Percentiles rank a stretch among this genome's conserved stretches.
Evolutionary conservation across 2,797 vertebrate genomes (phyloP).

Genomic region (Peromyscus melanophrys): DNA sequence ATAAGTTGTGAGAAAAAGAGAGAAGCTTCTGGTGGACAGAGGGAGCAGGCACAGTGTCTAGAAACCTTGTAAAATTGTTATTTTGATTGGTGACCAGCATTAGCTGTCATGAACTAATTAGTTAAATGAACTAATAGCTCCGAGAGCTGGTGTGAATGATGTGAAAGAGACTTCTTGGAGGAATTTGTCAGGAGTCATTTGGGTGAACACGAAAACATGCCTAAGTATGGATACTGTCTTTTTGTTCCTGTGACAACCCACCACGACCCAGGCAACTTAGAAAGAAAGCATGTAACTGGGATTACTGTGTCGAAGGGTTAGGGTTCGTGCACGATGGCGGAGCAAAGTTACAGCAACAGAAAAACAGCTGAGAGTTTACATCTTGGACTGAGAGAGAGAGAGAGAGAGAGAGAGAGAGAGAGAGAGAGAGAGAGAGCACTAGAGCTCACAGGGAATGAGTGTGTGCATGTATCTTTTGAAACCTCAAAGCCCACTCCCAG

Average conservation of each 20-base stretch:
- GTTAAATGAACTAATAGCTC: not conserved
- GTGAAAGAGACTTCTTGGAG: not conserved
- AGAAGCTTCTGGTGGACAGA: not conserved
- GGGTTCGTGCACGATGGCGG: not conserved
- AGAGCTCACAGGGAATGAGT: not conserved
- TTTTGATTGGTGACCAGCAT: not conserved
- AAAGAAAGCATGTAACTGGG: not conserved
- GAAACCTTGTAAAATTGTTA: not conserved
- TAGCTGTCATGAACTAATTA: not conserved
- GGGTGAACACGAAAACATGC: not conserved
- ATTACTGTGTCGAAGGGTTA: not conserved
- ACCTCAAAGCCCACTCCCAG: not conserved
- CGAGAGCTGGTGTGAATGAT: not conserved
- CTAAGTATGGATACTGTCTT: not conserved
- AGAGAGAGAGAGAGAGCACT: not conserved
- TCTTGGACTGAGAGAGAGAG: not conserved
- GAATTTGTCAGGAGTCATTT: not conserved
- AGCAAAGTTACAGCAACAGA: not conserved
- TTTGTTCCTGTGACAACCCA: not conserved
- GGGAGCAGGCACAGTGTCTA: not conserved
- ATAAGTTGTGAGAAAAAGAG: not conserved
- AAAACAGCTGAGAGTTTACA: not conserved
- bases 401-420: not conserved
- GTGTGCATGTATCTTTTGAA: not conserved
- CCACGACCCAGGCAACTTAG: not conserved